Percentiles rank a stretch among this genome's conserved stretches.
Evolutionary conservation across 2,113 vertebrate species (phyloP).

Genomic region (Sturnus vulgaris): DNA sequence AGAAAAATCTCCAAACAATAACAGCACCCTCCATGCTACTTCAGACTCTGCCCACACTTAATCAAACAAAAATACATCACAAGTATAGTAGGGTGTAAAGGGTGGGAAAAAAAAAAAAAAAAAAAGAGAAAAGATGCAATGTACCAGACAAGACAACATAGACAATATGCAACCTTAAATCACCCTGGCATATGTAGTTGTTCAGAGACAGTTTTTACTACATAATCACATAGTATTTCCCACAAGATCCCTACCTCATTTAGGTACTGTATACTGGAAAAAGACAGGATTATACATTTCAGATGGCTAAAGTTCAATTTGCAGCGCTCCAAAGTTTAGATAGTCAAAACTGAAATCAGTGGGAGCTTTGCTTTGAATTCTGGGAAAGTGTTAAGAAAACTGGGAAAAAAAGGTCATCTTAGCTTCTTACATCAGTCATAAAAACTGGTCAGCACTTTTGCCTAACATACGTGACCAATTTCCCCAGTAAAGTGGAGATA

Average conservation of each 20-base stretch:
- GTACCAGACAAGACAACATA: not conserved
- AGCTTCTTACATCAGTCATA: not conserved
- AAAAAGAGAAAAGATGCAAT: not conserved
- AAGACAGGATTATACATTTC: not conserved
- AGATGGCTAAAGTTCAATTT: not conserved
- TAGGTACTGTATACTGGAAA: not conserved
- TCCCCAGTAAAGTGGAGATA: not conserved
- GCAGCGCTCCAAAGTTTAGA: not conserved
- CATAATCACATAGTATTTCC: not conserved
- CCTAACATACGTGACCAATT: not conserved
- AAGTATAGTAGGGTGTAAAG: not conserved
- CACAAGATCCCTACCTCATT: not conserved
- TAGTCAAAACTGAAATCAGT: not conserved
- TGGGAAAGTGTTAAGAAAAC: not conserved
- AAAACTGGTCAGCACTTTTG: not conserved
- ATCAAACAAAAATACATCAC: not conserved
- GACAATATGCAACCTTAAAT: not conserved
- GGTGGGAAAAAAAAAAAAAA: not conserved
- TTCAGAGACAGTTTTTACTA: not conserved
- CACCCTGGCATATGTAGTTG: not conserved
- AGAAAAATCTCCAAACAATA: not conserved
- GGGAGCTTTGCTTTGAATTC: not conserved
- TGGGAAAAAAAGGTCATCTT: not conserved
- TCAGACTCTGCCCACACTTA: accelerated
- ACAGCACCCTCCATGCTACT: not conserved